Percentiles rank a stretch among this genome's conserved stretches.
Conservation (phyloP, 2,888 invertebrate genomes). For the Cylloceria caligata region DNA sequence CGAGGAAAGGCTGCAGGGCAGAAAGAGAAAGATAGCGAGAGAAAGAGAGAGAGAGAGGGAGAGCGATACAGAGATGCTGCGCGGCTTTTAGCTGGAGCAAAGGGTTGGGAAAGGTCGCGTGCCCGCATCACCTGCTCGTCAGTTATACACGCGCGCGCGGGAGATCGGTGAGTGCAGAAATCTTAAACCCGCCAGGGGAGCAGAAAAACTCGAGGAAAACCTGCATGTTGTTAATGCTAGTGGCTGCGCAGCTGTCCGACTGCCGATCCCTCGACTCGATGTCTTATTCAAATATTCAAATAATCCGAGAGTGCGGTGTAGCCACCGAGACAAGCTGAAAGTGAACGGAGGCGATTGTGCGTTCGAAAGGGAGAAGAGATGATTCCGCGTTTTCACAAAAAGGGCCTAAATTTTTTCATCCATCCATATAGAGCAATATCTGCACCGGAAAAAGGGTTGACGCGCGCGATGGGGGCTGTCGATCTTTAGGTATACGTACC, state of each 20-base stretch:
- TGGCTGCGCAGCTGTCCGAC: slow-evolving; percentile 68
- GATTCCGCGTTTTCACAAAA: slow-evolving; percentile 67
- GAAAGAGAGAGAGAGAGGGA: too few relatives aligned
- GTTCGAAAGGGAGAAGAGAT: slow-evolving; percentile 37
- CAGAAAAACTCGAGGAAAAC: slow-evolving; percentile 67
- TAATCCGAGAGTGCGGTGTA: slow-evolving; percentile 45
- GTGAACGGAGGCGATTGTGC: slow-evolving; percentile 41
- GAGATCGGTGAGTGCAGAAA: slow-evolving; percentile 56
- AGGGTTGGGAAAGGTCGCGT: slow-evolving; percentile 76
- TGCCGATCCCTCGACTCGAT: slow-evolving; percentile 46
- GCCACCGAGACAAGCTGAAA: slow-evolving; percentile 18
- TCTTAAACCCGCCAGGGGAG: slow-evolving; percentile 44
- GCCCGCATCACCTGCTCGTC: slow-evolving; percentile 79
- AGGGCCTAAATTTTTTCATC: slow-evolving; percentile 68
- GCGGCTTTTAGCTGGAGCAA: slow-evolving; percentile 54
- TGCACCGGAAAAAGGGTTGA: slow-evolving; percentile 53
- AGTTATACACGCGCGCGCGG: slow-evolving; percentile 18
- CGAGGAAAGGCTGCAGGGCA: slow-evolving; percentile 22
- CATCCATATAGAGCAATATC: too few relatives aligned
- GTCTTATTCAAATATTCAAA: slow-evolving; percentile 71
- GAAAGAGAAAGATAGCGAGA: too few relatives aligned
- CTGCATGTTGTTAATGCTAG: slow-evolving; percentile 54
- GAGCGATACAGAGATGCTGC: slow-evolving; percentile 26
- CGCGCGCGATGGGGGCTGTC: slow-evolving; percentile 11
- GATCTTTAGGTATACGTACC: background rate